These are phyloP conservation scores for Drosophila subquinaria DNA, from an alignment of 2,888 invertebrate genomes.

Conservation along the genomic window DNA sequence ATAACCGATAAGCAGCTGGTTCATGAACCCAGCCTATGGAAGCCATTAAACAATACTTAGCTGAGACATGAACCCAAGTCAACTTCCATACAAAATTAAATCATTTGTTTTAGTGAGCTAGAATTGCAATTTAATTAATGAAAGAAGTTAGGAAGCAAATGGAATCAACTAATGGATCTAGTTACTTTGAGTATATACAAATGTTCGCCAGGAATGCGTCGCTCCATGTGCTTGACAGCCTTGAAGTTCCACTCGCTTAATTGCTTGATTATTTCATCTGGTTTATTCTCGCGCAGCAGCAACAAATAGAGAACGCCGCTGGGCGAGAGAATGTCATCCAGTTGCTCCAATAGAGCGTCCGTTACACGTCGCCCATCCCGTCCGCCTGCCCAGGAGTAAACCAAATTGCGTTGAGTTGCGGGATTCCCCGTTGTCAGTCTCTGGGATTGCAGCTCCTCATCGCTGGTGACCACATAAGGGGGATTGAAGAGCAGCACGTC, in stretches of 20 bases:
- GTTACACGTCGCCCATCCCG: slow-evolving; percentile 91
- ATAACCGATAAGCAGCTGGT: background rate
- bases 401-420: slow-evolving; percentile 54
- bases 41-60: background rate
- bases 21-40: background rate
- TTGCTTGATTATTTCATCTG: slow-evolving; percentile 88
- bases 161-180: slow-evolving; percentile 31
- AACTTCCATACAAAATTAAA: background rate
- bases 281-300: slow-evolving; percentile 95
- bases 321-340: slow-evolving; percentile 90
- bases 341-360: slow-evolving; percentile 89
- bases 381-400: slow-evolving; percentile 91
- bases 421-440: background rate
- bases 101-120: background rate
- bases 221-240: slow-evolving; percentile 88
- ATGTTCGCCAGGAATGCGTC: slow-evolving; percentile 94
- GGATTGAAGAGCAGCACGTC: slow-evolving; percentile 98
- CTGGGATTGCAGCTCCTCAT: slow-evolving; percentile 88
- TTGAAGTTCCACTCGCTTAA: slow-evolving; percentile 88
- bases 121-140: background rate
- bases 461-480: slow-evolving; percentile 97
- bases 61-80: background rate
- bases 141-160: background rate
- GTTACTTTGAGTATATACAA: slow-evolving; percentile 92
- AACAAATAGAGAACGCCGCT: slow-evolving; percentile 95